These are phyloP conservation scores for Leptopilina clavipes DNA, from an alignment of 1,140 invertebrate genomes.

Conservation along the genomic window DNA sequence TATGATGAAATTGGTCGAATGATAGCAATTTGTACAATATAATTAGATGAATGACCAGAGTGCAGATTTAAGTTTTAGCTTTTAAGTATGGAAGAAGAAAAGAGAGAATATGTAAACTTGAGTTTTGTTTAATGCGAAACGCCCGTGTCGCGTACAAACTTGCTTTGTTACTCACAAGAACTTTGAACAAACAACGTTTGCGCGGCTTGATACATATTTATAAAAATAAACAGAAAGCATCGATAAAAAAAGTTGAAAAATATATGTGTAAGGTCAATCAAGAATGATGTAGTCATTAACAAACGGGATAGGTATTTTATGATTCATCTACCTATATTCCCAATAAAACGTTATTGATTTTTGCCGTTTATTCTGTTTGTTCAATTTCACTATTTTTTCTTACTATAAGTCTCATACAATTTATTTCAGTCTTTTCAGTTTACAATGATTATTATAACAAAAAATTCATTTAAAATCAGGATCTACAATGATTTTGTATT, in stretches of 20 bases:
- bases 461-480: constrained; percentile 11
- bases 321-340: constrained; percentile 70
- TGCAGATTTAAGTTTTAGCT: constrained; percentile 72
- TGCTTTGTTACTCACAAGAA: constrained; percentile 67
- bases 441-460: neutral
- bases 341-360: constrained; percentile 70
- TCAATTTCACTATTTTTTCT: constrained; percentile 40
- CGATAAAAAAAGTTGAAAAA: constrained; percentile 69
- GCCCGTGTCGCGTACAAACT: constrained; percentile 49
- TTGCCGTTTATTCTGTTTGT: constrained; percentile 65
- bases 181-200: constrained; percentile 69
- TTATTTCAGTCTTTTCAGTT: constrained; percentile 23
- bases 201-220: constrained; percentile 74
- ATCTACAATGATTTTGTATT: neutral
- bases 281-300: constrained; percentile 71
- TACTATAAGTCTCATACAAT: constrained; percentile 4
- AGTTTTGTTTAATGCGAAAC: constrained; percentile 65
- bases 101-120: constrained; percentile 63
- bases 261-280: constrained; percentile 73
- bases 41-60: constrained; percentile 72
- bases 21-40: constrained; percentile 76
- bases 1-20: constrained; percentile 69
- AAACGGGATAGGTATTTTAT: constrained; percentile 72
- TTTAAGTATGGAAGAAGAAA: constrained; percentile 65
- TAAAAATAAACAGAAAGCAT: constrained; percentile 73